Base-by-base conservation (phyloP, 1,140 invertebrate species). In the Zaprionus tsacasi region DNA sequence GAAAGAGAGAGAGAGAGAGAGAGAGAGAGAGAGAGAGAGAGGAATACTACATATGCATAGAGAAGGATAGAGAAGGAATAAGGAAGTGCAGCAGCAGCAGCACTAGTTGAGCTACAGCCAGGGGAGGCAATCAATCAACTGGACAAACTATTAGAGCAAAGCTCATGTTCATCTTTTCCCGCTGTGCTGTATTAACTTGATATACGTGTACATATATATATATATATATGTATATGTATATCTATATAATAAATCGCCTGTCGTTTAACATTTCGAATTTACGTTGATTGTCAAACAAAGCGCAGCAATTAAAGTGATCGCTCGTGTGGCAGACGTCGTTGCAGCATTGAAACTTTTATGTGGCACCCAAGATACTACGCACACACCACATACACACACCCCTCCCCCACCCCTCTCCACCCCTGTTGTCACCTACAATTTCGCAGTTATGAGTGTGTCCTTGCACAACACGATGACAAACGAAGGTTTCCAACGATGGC, bases 281-380 rank as follows among this genome's bases (percentile, higher is more conserved):
- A 76, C 69, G 73, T 57, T 74, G 58, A 64, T 59, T 60, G 40
- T 63, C 27, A 45, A 70, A 55, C 69, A 48, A 78, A 72, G 69
- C 66, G 76, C 79, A 56, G 82, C 82, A 82, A 79, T 87, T 87
- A 77, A 82, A 82, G 82, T 60, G 76, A 86, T 83, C 81, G 72
- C 60, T 82, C 71, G 64, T 78, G 58, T 61, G 74, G 67, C 74
- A 77, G 25, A 30, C 21, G 60, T 13, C 13, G 43, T 57, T 56
- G 27, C 35, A 30, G 36, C 69, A 67, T 58, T 69, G 67, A 57
- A 78, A 71, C 36, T 58, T 66, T 85, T 67, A 64, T 85, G 67
- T 64, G 67, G 45, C 81, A 65, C 50, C 58, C 64, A 45, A 45
- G 64, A 68, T 36, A 67, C 15, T n/a, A 54, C 33, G 13, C 55